Evolutionary conservation across 2,797 vertebrate species (phyloP).

Genomic region (Luscinia megarhynchos): DNA sequence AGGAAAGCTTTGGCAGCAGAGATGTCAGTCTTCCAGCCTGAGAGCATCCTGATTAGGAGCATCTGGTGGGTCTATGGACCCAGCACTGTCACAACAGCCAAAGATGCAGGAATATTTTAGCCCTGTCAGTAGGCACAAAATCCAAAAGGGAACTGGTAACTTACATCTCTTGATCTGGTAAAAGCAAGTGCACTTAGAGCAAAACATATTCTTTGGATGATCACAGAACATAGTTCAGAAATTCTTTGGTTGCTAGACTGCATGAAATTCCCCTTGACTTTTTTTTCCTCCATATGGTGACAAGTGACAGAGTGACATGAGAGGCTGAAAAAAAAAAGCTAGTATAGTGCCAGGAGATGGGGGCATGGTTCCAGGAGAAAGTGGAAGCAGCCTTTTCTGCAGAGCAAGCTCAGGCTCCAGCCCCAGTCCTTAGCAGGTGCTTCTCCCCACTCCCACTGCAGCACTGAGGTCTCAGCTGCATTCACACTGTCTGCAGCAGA

Average conservation of each 20-base stretch:
- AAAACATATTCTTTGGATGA: neutral
- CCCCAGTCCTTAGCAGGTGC: neutral
- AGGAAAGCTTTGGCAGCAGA: slow-evolving; percentile 20
- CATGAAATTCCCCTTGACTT: neutral
- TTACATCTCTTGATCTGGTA: neutral
- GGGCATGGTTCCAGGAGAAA: neutral
- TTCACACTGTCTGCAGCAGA: neutral
- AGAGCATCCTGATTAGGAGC: neutral
- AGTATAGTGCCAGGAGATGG: neutral
- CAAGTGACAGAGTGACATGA: neutral
- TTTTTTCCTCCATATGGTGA: neutral
- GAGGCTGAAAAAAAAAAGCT: neutral
- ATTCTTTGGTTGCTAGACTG: neutral
- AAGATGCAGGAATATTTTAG: neutral
- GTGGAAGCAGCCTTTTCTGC: neutral
- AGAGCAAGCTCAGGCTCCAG: neutral
- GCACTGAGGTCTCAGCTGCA: neutral
- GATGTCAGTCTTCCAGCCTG: slow-evolving; percentile 9
- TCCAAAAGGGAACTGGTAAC: neutral
- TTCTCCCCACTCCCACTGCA: neutral
- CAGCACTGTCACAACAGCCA: neutral
- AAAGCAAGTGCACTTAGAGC: neutral
- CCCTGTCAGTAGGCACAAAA: neutral
- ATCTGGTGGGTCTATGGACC: neutral
- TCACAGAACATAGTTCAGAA: neutral